Conservation (phyloP, 2,888 invertebrate genomes). For the Aphodius sticticus region DNA sequence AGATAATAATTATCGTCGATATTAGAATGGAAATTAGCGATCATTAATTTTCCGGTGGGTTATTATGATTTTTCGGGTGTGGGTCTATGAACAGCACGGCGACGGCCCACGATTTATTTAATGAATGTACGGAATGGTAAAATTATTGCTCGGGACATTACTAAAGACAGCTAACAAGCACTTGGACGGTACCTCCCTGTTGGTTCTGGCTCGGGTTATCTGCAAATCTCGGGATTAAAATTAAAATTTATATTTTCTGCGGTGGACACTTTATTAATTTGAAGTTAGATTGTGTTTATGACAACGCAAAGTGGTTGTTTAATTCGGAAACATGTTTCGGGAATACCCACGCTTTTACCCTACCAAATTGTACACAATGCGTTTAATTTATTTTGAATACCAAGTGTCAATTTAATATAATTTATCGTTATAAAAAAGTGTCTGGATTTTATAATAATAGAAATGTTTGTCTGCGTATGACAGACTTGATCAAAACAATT, state of each 20-base stretch:
- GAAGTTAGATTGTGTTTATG: not conserved
- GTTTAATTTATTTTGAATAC: not conserved
- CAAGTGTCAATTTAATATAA: no score
- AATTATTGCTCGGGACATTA: not conserved
- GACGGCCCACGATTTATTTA: not conserved
- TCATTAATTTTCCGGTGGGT: not conserved
- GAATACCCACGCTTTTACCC: not conserved
- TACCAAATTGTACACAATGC: not conserved
- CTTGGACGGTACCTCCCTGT: not conserved
- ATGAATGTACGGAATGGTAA: not conserved
- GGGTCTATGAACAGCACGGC: not conserved
- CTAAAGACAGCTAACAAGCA: not conserved
- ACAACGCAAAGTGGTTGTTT: not conserved
- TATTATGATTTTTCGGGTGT: not conserved
- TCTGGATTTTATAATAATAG: no score
- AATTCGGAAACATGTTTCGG: not conserved
- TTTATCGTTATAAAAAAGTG: no score
- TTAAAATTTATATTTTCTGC: not conserved
- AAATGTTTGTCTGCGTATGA: no score
- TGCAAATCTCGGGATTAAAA: not conserved
- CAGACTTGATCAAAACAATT: no score
- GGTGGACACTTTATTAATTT: not conserved
- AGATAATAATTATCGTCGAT: not conserved
- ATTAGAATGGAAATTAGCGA: not conserved
- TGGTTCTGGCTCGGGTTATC: not conserved